A percentile compares a stretch with the other conserved stretches of the same genome.
These are phyloP conservation scores for Alouatta palliata DNA, from an alignment of 2,113 vertebrate species.

Conservation along the genomic window DNA sequence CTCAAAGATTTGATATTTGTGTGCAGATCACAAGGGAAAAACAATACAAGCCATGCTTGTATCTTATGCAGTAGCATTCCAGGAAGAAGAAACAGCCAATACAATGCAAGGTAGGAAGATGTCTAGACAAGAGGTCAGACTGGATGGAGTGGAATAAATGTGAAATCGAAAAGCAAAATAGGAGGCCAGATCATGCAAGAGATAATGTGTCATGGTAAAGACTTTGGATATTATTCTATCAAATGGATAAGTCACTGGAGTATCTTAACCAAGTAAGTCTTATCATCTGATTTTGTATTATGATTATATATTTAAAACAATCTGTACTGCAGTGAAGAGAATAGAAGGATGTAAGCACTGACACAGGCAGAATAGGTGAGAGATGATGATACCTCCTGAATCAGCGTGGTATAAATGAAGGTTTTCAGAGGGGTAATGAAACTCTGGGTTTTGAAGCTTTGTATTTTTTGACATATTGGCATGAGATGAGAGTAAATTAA, in stretches of 20 bases:
- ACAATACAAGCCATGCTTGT: background rate
- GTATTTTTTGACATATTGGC: background rate
- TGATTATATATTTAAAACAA: background rate
- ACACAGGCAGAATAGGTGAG: background rate
- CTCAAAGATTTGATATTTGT: background rate
- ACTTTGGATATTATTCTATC: background rate
- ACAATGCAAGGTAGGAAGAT: too few species aligned
- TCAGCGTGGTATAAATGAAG: background rate
- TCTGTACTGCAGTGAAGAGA: background rate
- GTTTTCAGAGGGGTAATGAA: background rate
- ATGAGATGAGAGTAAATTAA: background rate
- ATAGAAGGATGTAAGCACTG: background rate
- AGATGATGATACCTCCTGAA: background rate
- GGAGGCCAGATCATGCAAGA: background rate
- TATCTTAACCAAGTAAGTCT: background rate
- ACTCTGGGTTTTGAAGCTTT: background rate
- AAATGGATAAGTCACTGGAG: background rate
- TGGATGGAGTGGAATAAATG: background rate
- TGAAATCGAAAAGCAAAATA: background rate
- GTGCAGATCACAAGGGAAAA: background rate
- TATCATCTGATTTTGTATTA: background rate
- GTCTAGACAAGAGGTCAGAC: background rate
- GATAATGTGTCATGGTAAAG: background rate
- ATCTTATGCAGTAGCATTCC: background rate
- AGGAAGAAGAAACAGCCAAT: background rate